These are phyloP conservation scores for Drosophila tropicalis DNA, from an alignment of 1,140 invertebrate species.

Conservation along the genomic window DNA sequence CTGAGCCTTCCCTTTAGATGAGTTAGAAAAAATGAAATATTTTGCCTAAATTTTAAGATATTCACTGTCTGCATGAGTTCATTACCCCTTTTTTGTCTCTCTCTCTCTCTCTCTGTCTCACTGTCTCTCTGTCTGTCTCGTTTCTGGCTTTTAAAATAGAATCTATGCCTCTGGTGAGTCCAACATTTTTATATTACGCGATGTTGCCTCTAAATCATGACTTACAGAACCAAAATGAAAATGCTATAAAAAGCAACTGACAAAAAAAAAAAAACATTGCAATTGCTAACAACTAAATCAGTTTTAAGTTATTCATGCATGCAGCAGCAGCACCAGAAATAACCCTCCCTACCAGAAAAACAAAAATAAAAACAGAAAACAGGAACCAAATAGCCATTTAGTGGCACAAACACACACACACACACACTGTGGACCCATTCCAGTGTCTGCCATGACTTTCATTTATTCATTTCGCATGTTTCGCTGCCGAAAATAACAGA, in stretches of 20 bases:
- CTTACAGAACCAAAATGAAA: conserved; percentile 20
- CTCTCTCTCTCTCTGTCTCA: too few relatives aligned
- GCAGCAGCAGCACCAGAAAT: conserved; percentile 18
- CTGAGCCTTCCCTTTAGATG: too few relatives aligned
- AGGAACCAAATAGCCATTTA: conserved; percentile 51
- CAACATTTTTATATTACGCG: too few relatives aligned
- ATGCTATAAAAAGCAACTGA: conserved; percentile 17
- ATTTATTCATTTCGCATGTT: conserved; percentile 27
- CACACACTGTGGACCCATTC: neutral
- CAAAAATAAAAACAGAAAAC: neutral
- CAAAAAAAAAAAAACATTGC: conserved; percentile 15
- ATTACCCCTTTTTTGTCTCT: too few relatives aligned
- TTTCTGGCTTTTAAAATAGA: too few relatives aligned
- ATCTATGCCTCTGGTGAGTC: too few relatives aligned
- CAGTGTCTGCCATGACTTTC: conserved; percentile 17
- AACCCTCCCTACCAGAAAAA: conserved; percentile 8
- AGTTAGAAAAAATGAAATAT: too few relatives aligned
- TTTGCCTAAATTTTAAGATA: too few relatives aligned
- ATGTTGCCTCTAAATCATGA: neutral
- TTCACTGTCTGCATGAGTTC: too few relatives aligned
- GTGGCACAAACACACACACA: conserved; percentile 33
- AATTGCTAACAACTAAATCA: conserved; percentile 57
- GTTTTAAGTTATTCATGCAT: conserved; percentile 61
- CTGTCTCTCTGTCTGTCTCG: too few relatives aligned
- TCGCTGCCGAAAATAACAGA: conserved; percentile 13